Evolutionary conservation across 2,888 invertebrate species (phyloP).

Genomic region (Cordilura impudica): DNA sequence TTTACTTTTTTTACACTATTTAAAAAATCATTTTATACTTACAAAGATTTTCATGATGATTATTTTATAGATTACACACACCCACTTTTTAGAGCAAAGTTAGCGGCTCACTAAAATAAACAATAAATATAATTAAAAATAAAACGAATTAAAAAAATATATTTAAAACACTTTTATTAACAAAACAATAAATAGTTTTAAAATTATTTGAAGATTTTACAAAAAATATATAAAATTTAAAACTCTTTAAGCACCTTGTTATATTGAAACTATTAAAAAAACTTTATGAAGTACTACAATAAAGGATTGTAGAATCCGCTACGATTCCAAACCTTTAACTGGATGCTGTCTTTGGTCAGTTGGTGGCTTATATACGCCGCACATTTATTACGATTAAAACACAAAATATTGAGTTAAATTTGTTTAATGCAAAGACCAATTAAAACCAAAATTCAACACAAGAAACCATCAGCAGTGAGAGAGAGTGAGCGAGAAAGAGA

Average conservation of each 20-base stretch:
- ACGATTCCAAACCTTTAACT: conserved; percentile 79
- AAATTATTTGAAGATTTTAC: conserved; percentile 1
- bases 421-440: conserved; percentile 9
- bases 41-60: conserved; percentile 64
- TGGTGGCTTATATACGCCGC: conserved; percentile 78
- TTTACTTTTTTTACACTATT: not conserved
- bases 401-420: conserved; percentile 51
- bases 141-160: conserved; percentile 1
- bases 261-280: conserved; percentile 55
- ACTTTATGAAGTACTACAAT: conserved; percentile 54
- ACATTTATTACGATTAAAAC: conserved; percentile 72
- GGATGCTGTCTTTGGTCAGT: conserved; percentile 78
- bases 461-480: conserved; percentile 54
- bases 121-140: conserved; percentile 22
- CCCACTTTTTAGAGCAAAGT: conserved; percentile 39
- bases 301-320: conserved; percentile 77
- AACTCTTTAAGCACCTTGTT: conserved; percentile 47
- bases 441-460: conserved; percentile 33
- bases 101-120: conserved; percentile 35
- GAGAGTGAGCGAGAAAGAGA: conserved; percentile 42
- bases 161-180: not conserved
- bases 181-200: conserved; percentile 6
- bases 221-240: not conserved
- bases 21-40: conserved; percentile 45
- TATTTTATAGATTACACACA: conserved; percentile 32